Evolutionary conservation across 1,140 invertebrate species (phyloP).

Genomic region (Choristoneura fumiferana): DNA sequence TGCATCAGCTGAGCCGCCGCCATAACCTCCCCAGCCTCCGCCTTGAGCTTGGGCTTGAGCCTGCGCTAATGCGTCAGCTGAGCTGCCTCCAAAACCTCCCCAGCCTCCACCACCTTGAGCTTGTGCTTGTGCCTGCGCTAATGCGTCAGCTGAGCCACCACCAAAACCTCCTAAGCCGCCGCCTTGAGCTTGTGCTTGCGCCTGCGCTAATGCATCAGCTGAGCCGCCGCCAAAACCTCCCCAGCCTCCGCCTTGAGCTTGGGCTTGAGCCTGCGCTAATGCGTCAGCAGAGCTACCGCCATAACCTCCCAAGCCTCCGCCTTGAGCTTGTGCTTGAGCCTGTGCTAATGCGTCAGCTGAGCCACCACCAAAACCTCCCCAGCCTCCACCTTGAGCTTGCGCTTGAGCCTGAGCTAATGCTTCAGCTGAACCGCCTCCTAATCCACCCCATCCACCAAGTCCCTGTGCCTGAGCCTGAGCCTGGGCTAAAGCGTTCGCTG

Average conservation of each 20-base stretch:
- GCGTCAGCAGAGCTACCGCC: background rate
- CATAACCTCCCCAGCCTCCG: constrained; percentile 13
- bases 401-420: constrained; percentile 21
- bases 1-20: constrained; percentile 24
- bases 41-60: constrained; percentile 24
- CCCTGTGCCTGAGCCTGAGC: constrained; percentile 20
- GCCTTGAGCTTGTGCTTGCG: constrained; percentile 19
- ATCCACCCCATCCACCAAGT: constrained; percentile 16
- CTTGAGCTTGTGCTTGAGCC: constrained; percentile 20
- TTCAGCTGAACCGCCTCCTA: too few species aligned
- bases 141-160: constrained; percentile 14
- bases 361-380: background rate
- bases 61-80: constrained; percentile 20
- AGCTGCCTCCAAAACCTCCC: too few species aligned
- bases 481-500: background rate
- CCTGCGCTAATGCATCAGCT: constrained; percentile 16
- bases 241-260: constrained; percentile 1
- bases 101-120: constrained; percentile 20
- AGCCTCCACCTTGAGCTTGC: constrained; percentile 3
- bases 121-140: constrained; percentile 9
- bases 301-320: background rate
- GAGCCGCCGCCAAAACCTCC: background rate
- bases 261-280: constrained; percentile 20
- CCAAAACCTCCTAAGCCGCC: background rate
- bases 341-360: constrained; percentile 12